Percentiles rank a stretch among this genome's conserved stretches.
These are phyloP conservation scores for Sthenelais limicola DNA, from an alignment of 2,888 invertebrate species.

Conservation along the genomic window DNA sequence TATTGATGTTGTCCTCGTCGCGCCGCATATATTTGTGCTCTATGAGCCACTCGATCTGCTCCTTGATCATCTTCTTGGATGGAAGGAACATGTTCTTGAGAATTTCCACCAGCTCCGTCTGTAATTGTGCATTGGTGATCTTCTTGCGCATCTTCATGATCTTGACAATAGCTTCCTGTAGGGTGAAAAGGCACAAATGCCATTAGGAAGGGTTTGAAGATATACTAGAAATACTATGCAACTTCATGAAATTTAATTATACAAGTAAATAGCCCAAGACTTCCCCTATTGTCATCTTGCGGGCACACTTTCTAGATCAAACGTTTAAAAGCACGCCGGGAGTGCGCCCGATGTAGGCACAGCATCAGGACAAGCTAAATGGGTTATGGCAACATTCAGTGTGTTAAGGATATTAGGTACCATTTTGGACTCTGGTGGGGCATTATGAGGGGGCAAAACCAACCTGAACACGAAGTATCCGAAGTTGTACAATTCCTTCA, in stretches of 20 bases:
- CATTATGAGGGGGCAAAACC: conserved; percentile 38
- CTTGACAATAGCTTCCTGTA: conserved; percentile 97
- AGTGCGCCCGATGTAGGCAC: neutral
- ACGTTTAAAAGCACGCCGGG: neutral
- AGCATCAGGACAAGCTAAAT: neutral
- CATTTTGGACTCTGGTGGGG: neutral
- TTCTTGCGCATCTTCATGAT: conserved; percentile 98
- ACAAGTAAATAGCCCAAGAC: too few relatives aligned
- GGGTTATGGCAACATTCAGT: neutral
- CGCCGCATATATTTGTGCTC: conserved; percentile 98
- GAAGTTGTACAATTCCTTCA: conserved; percentile 96
- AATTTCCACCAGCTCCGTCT: conserved; percentile 97
- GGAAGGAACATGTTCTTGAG: conserved; percentile 99
- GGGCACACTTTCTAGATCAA: neutral
- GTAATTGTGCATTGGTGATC: conserved; percentile 93
- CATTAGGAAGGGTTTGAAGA: neutral
- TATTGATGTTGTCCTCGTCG: conserved; percentile 97
- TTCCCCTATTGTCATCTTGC: neutral
- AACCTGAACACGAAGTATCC: conserved; percentile 91
- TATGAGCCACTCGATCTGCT: conserved; percentile 99
- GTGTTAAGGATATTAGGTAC: neutral
- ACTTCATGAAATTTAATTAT: neutral
- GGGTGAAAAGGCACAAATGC: neutral
- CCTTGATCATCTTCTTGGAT: conserved; percentile 99
- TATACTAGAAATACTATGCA: neutral